These are phyloP conservation scores for Acanthurus tractus DNA, from an alignment of 2,797 vertebrate genomes.

Conservation along the genomic window DNA sequence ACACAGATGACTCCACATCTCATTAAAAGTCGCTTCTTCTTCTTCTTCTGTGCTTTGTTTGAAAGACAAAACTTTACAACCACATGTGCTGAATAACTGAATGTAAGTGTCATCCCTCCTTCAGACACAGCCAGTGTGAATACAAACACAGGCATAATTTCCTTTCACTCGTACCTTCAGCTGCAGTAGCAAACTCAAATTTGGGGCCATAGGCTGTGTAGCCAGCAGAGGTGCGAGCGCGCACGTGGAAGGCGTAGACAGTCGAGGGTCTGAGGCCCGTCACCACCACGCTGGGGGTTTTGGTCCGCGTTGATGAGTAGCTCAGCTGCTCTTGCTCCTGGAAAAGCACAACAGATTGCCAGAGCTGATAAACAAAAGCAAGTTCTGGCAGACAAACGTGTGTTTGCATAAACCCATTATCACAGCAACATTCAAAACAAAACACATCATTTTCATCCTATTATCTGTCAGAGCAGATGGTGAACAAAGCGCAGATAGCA, in stretches of 20 bases:
- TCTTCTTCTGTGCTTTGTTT: slow-evolving; percentile 20
- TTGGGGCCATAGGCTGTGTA: slow-evolving; percentile 96
- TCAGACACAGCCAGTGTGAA: background rate
- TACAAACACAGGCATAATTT: slow-evolving; percentile 9
- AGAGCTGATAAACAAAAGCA: slow-evolving; percentile 32
- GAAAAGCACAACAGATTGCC: slow-evolving; percentile 29
- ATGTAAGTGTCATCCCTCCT: background rate
- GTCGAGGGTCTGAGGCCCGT: slow-evolving; percentile 95
- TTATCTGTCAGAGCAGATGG: slow-evolving; percentile 50
- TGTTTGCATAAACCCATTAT: slow-evolving; percentile 44
- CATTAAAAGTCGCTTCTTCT: slow-evolving; percentile 10
- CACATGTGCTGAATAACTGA: background rate
- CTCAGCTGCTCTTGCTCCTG: slow-evolving; percentile 97
- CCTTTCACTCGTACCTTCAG: slow-evolving; percentile 88
- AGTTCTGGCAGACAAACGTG: slow-evolving; percentile 24
- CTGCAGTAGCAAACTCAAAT: slow-evolving; percentile 95
- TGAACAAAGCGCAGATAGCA: slow-evolving; percentile 29
- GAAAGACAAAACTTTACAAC: background rate
- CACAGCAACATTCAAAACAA: slow-evolving; percentile 38
- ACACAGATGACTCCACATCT: slow-evolving; percentile 28
- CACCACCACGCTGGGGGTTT: slow-evolving; percentile 92
- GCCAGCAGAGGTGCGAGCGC: slow-evolving; percentile 92
- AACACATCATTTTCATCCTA: slow-evolving; percentile 30
- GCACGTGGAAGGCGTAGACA: slow-evolving; percentile 95
- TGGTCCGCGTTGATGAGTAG: slow-evolving; percentile 97